Evolutionary conservation across 2,888 invertebrate genomes (phyloP), one percentile per base, ranked within the genome.

Genomic region (Acanthosoma haemorrhoidale): DNA sequence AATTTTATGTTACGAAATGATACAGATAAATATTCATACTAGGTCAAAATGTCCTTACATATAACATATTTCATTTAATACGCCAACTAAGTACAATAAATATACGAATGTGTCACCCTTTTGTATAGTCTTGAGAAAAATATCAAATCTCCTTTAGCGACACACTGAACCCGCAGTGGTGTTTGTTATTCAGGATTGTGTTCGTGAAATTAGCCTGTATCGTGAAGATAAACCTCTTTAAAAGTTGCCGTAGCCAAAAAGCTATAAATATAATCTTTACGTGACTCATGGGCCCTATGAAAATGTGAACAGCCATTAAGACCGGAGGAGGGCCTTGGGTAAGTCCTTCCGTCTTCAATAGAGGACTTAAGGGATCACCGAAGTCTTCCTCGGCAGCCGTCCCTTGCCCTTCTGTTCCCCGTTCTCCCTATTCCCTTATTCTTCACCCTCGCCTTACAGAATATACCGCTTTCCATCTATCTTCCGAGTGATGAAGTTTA

Each of bases 231-330:
- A 51, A 51, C 51, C 51, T 51, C 51, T 51, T 51, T 25, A 25
- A 25, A 51, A 51, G 51, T 51, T 51, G 25, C 51, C 29, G n/a
- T n/a, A 13, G 13, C 25, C n/a, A 51, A 51, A 51, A 13, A 51
- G 51, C 51, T 6, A 43, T 43, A 43, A 18, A 43, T 51, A 51
- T 25, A 25, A 6, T 25, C 51, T 25, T 25, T 25, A 25, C 25
- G 25, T 25, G 51, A 51, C 51, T 51, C 25, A 13, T 25, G 29
- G 21, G n/a, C 13, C n/a, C 6, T 8, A n/a, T 13, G 13, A 6
- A 25, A 25, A 25, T 51, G 51, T n/a, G 25, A 51, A 51, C 51
- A 51, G 51, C 51, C 51, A 51, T 51, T 51, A 51, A 25, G 51
- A 51, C 13, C 5, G 8, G 25, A 13, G 21, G 11, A 4, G 25